These are phyloP conservation scores for Trachops cirrhosus DNA, from an alignment of 2,797 vertebrate species.

Conservation along the genomic window DNA sequence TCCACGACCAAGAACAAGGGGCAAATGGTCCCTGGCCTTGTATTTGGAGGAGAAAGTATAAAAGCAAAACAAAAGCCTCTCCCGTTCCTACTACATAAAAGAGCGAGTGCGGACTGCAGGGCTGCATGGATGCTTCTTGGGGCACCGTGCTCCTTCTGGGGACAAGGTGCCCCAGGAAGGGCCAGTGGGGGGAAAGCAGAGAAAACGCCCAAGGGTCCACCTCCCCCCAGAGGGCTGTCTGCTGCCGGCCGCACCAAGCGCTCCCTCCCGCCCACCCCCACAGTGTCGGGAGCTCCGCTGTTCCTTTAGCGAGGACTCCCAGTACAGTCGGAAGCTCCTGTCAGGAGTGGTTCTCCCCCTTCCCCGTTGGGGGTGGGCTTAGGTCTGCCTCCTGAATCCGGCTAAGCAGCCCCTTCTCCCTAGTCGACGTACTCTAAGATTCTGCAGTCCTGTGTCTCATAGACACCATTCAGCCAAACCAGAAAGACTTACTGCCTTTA, in stretches of 20 bases:
- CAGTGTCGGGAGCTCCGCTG: not conserved
- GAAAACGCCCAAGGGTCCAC: not conserved
- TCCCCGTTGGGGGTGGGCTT: not conserved
- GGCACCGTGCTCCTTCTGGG: constrained; percentile 34
- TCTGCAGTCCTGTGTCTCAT: not conserved
- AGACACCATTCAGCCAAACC: not conserved
- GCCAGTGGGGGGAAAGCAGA: not conserved
- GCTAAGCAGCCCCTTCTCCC: not conserved
- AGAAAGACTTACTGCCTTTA: not conserved
- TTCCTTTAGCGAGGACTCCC: constrained; percentile 38
- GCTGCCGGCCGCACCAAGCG: not conserved
- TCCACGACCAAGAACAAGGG: constrained; percentile 5
- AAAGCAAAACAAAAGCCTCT: constrained; percentile 4
- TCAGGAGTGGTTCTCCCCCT: not conserved
- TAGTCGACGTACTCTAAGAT: not conserved
- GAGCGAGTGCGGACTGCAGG: not conserved
- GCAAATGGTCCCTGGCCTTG: constrained; percentile 1
- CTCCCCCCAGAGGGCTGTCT: not conserved
- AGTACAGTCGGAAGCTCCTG: not conserved
- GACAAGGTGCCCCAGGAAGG: constrained; percentile 14
- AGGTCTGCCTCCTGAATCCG: not conserved
- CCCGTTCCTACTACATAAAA: not conserved
- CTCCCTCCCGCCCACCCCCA: not conserved
- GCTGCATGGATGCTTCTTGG: constrained; percentile 21
- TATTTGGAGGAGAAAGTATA: constrained; percentile 33